Conservation (phyloP, 2,888 invertebrate species). For the Gnatocerus cornutus region DNA sequence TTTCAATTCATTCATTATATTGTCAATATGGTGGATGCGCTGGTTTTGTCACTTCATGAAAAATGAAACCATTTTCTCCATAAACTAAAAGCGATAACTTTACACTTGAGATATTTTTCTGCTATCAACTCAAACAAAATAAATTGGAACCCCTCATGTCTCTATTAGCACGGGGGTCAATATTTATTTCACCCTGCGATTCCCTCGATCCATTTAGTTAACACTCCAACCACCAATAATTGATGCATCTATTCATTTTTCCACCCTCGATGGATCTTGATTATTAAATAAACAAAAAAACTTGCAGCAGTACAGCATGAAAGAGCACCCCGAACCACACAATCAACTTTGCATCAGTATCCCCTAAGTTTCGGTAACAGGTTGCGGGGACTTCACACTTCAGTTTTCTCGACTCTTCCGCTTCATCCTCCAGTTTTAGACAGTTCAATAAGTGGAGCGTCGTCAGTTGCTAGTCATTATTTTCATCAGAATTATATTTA, state of each 20-base stretch:
- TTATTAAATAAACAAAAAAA: constrained; percentile 32
- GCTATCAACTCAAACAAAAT: constrained; percentile 13
- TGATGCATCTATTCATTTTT: constrained; percentile 41
- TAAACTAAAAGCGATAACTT: too few species aligned
- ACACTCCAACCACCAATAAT: constrained; percentile 34
- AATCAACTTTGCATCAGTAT: constrained; percentile 66
- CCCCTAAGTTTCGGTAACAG: constrained; percentile 63
- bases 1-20: too few species aligned
- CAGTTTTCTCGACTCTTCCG: constrained; percentile 64
- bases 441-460: constrained; percentile 36
- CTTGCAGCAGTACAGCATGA: constrained; percentile 91
- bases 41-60: too few species aligned
- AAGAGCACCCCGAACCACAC: constrained; percentile 82
- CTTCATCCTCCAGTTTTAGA: constrained; percentile 62
- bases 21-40: too few species aligned
- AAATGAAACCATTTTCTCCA: too few species aligned
- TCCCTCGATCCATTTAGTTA: constrained; percentile 33
- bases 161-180: constrained; percentile 16
- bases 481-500: constrained; percentile 68
- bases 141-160: constrained; percentile 31
- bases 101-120: neutral
- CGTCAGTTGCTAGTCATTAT: constrained; percentile 59
- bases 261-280: constrained; percentile 13
- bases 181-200: constrained; percentile 48
- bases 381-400: constrained; percentile 62